These are phyloP conservation scores for Drosophila serrata DNA, from an alignment of 1,140 invertebrate genomes.

Conservation along the genomic window DNA sequence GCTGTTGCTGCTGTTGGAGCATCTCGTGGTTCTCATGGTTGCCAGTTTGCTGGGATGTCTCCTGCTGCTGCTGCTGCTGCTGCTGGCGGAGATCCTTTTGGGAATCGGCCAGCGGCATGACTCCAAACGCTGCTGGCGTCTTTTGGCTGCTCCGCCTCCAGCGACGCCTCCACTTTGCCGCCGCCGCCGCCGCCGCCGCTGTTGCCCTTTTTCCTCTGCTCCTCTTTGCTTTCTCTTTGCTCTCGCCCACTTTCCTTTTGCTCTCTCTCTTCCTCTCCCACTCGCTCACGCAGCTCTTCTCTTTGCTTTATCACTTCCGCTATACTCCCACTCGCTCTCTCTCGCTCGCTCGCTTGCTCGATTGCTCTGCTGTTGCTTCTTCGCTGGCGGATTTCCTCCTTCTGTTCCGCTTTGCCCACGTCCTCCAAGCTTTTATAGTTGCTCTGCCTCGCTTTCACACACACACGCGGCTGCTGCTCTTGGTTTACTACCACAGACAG, in stretches of 20 bases:
- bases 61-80: constrained; percentile 61
- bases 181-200: neutral
- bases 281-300: constrained; percentile 1
- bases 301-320: constrained; percentile 56
- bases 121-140: constrained; percentile 55
- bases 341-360: constrained; percentile 33
- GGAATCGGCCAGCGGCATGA: constrained; percentile 84
- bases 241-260: constrained; percentile 4
- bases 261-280: constrained; percentile 2
- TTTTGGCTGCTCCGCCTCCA: constrained; percentile 23
- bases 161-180: constrained; percentile 21
- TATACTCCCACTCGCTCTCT: constrained; percentile 30
- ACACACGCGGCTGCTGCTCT: constrained; percentile 9
- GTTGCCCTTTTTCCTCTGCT: neutral
- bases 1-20: constrained; percentile 14
- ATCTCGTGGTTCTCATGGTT: constrained; percentile 30
- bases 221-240: constrained; percentile 1
- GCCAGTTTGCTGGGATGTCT: constrained; percentile 25
- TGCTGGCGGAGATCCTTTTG: constrained; percentile 81
- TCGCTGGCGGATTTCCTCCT: constrained; percentile 19
- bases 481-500: constrained; percentile 17
- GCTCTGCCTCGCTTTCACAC: constrained; percentile 1
- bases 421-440: constrained; percentile 15
- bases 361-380: constrained; percentile 42
- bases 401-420: constrained; percentile 29